These are phyloP conservation scores for Lepidurus packardi DNA, from an alignment of 1,140 invertebrate genomes.

Conservation along the genomic window DNA sequence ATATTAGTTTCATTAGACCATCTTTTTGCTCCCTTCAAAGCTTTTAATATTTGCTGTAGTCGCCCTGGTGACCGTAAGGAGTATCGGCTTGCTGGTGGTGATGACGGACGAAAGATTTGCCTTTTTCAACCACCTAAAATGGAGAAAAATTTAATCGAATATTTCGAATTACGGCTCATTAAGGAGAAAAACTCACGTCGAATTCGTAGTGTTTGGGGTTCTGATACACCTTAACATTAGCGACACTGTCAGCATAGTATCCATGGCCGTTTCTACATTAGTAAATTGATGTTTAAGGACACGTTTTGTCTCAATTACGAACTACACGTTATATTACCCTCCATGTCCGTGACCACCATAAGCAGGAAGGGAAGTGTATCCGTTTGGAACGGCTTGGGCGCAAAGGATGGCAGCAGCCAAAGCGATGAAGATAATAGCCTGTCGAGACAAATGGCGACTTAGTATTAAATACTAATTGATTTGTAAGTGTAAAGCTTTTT, in stretches of 20 bases:
- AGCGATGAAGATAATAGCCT: background rate
- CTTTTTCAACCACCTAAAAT: background rate
- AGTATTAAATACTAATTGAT: background rate
- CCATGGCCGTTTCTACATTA: background rate
- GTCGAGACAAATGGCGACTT: background rate
- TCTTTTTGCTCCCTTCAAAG: background rate
- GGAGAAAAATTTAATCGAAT: background rate
- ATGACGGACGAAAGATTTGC: constrained; percentile 7
- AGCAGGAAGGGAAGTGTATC: background rate
- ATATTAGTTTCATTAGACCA: no score
- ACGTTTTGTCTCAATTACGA: background rate
- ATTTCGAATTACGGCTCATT: background rate
- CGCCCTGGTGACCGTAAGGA: background rate
- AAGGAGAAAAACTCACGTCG: background rate
- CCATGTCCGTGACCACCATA: background rate
- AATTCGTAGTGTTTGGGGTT: constrained; percentile 8
- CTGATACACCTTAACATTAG: background rate
- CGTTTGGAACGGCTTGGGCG: background rate
- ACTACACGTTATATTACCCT: background rate
- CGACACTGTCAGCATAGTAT: background rate
- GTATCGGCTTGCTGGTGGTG: background rate
- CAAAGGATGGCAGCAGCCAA: constrained; percentile 13
- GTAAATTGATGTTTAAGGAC: background rate
- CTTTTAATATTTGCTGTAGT: background rate
- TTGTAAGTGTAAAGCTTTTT: background rate